A percentile compares a stretch with the other conserved stretches of the same genome.
Evolutionary conservation across 2,888 invertebrate genomes (phyloP).

Genomic region (Physocephala rufipes): DNA sequence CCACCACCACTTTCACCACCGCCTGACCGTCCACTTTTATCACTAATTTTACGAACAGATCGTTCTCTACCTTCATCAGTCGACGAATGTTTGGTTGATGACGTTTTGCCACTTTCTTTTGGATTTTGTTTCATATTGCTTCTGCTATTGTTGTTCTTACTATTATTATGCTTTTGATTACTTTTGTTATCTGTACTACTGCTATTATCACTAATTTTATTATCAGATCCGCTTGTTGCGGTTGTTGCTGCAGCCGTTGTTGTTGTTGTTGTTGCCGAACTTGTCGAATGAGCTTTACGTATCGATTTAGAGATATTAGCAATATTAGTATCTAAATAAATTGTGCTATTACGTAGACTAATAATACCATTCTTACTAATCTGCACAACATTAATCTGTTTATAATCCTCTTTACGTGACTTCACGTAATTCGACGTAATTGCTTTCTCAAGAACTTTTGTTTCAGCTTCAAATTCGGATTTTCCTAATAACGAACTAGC

Average conservation of each 20-base stretch:
- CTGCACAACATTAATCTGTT: slow-evolving; percentile 30
- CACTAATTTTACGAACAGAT: slow-evolving; percentile 19
- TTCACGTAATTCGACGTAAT: slow-evolving; percentile 4
- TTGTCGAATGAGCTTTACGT: slow-evolving; percentile 50
- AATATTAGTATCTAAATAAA: slow-evolving; percentile 51
- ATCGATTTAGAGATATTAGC: slow-evolving; percentile 50
- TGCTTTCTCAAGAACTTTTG: neutral
- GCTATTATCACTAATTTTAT: slow-evolving; percentile 52
- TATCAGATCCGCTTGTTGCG: slow-evolving; percentile 57
- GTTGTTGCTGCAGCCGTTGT: slow-evolving; percentile 29
- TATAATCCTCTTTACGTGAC: neutral
- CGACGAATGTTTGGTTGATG: slow-evolving; percentile 50
- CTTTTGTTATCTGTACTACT: slow-evolving; percentile 50
- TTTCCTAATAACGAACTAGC: slow-evolving; percentile 20
- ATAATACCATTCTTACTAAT: slow-evolving; percentile 40
- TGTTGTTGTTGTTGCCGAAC: slow-evolving; percentile 49
- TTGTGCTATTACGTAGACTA: slow-evolving; percentile 54
- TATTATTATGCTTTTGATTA: slow-evolving; percentile 40
- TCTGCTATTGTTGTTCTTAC: neutral
- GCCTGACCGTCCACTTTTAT: neutral
- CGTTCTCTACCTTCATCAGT: slow-evolving; percentile 48
- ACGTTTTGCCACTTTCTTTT: slow-evolving; percentile 57
- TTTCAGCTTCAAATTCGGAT: neutral
- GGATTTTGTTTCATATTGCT: slow-evolving; percentile 55
- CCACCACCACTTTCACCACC: slow-evolving; percentile 21